Base-by-base conservation (phyloP, 2,888 invertebrate genomes). In the Seira musarum region DNA sequence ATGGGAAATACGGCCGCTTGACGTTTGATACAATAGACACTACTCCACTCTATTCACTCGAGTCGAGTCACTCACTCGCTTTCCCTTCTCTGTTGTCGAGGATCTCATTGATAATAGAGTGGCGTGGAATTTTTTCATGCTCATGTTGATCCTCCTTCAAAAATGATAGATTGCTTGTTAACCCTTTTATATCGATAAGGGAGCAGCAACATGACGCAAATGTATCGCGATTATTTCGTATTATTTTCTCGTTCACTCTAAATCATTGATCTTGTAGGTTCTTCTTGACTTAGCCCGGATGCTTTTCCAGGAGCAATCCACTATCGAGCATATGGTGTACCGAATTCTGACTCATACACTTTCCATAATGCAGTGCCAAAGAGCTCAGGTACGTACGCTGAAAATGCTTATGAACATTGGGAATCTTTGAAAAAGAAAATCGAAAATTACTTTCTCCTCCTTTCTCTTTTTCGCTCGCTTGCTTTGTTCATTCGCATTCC, bases 231-330 rank as follows among this genome's bases (percentile, higher is more conserved):
- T 76, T 82, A 63, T 60, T 49, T 75, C 35, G 61, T 63, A 35
- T 68, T 46, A 21, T 70, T 61, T 25, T 63, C 24, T 71, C 64
- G 66, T 65, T 65, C 57, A 63, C 21, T 25, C 60, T 53, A 17
- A 53, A 30, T 60, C 71, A 66, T 79, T 77, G 79, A 76, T 70
- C 69, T n/a, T 88, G 2, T 87, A 92, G 92, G 95, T 98, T 85
- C 91, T 98, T 78, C 91, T 98, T 86, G 96, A 96, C 90, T 91
- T 98, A 88, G 97, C 97, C n/a, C 91, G 96, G 87, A 97, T 97
- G 94, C 96, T 98, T 87, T 98, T 97, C 89, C 96, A 97, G 89
- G 97, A 98, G 90, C 97, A 98, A 90, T 96, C 95, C 90, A 97
- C 97, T 87, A 95, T 98, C 87, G 97, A 97, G 88, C 96, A 96